Base-by-base conservation (phyloP, 2,113 vertebrate genomes). In the Oryzias celebensis region DNA sequence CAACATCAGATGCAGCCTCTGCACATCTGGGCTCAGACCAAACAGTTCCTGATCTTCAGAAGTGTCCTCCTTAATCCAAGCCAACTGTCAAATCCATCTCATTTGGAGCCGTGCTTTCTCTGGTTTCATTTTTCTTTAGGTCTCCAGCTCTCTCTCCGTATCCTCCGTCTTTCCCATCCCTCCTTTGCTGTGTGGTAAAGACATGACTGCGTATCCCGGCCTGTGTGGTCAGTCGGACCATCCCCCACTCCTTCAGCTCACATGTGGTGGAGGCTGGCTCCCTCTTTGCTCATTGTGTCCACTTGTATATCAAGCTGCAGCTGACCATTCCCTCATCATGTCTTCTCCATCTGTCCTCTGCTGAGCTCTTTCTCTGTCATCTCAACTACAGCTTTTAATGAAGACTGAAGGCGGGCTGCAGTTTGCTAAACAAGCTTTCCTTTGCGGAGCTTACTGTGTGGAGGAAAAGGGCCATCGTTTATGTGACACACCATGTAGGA, bases 261-360 rank as follows among this genome's bases (percentile, higher is more conserved):
- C 73, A 85, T 78, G 75, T 85, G 85, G 80, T 70, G 74, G 73
- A 78, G 72, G 79, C 70, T 54, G 75, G 71, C 82, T 82, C 82
- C 57, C 83, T 75, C 72, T 78, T 54, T 73, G 80, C 85, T 89
- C 81, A 91, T 91, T 91, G 88, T 90, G 87, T 91, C 87, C 89
- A 85, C 88, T 87, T 87, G 86, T 89, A 89, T 89, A 91, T 91
- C 87, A 89, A 79, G 71, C 81, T 87, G 86, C 87, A 90, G 88
- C 83, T 89, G 89, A 91, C 85, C 86, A 85, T 75, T 84, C 62
- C 73, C 65, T 81, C 65, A 63, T 67, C 36, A 51, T 10, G 78
- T 84, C 81, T 79, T 72, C 74, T 81, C 86, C 86, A 87, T 88
- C 84, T 88, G 84, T 80, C 87, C 80, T 84, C 83, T 77, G 66